phyloP scores from a whole-genome alignment of 2,888 invertebrate genomes.

The Heliconius sara region DNA sequence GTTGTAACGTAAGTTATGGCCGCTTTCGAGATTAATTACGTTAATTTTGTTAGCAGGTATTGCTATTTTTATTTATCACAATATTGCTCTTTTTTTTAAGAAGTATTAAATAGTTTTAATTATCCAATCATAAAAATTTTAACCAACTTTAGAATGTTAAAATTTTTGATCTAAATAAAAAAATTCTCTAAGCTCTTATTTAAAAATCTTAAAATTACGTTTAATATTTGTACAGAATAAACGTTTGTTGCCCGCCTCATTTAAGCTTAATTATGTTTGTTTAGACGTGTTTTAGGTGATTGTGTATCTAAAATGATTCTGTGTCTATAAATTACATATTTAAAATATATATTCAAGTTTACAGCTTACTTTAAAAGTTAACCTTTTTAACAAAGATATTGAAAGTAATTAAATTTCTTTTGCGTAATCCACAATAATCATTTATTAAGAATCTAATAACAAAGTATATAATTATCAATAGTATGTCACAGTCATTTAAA shows the following conservation, averaged over 20 bases:
- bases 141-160: slow-evolving; percentile 4
- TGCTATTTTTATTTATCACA: slow-evolving; percentile 34
- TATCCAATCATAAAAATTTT: background rate
- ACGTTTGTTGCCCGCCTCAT: slow-evolving; percentile 7
- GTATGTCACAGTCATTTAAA: background rate
- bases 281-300: background rate
- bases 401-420: background rate
- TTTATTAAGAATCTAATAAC: background rate
- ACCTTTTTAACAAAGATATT: background rate
- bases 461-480: slow-evolving; percentile 1
- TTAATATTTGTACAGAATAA: slow-evolving; percentile 25
- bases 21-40: slow-evolving; percentile 24
- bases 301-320: background rate
- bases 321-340: background rate
- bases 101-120: slow-evolving; percentile 16
- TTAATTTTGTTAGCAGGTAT: slow-evolving; percentile 20
- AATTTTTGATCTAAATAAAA: slow-evolving; percentile 28
- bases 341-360: background rate
- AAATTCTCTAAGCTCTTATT: slow-evolving; percentile 16
- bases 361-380: background rate
- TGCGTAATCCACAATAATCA: background rate
- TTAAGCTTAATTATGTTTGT: slow-evolving; percentile 9
- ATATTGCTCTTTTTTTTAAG: slow-evolving; percentile 16
- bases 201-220: slow-evolving; percentile 21
- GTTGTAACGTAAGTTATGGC: slow-evolving; percentile 29